These are phyloP conservation scores for Pteruthius melanotis DNA, from an alignment of 2,113 vertebrate genomes.

Conservation along the genomic window DNA sequence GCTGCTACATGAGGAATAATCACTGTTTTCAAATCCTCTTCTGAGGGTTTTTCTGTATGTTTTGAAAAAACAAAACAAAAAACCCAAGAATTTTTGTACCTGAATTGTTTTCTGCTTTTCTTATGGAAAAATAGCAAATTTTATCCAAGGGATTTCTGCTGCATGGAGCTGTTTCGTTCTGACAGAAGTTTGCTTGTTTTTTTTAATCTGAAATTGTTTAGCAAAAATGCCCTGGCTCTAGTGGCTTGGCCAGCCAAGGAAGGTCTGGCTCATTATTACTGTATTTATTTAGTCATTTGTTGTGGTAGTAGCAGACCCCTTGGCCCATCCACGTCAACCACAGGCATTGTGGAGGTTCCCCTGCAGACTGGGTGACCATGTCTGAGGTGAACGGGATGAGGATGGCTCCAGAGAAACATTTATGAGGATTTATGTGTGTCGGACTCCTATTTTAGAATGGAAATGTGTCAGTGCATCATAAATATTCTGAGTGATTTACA, in stretches of 20 bases:
- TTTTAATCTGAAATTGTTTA: neutral
- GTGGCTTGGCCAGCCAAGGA: neutral
- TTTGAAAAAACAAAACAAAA: neutral
- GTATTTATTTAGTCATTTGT: neutral
- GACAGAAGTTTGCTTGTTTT: neutral
- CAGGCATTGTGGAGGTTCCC: rapidly evolving
- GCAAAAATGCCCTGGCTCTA: neutral
- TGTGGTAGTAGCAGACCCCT: neutral
- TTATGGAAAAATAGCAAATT: neutral
- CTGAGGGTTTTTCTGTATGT: neutral
- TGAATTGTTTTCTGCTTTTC: neutral
- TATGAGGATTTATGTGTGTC: neutral
- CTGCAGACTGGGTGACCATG: rapidly evolving
- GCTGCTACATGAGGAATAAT: neutral
- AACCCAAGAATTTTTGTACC: neutral
- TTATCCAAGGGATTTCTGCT: neutral
- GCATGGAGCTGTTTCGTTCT: neutral
- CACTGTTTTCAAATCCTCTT: neutral
- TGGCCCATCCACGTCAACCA: rapidly evolving
- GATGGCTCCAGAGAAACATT: neutral
- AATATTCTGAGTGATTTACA: neutral
- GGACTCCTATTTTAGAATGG: neutral
- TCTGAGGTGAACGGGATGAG: neutral
- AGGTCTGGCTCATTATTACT: neutral
- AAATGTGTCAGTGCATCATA: conserved; percentile 28